Evolutionary conservation across 2,888 invertebrate species (phyloP), one percentile per base, ranked within the genome.

Genomic region (Odontothrips loti): DNA sequence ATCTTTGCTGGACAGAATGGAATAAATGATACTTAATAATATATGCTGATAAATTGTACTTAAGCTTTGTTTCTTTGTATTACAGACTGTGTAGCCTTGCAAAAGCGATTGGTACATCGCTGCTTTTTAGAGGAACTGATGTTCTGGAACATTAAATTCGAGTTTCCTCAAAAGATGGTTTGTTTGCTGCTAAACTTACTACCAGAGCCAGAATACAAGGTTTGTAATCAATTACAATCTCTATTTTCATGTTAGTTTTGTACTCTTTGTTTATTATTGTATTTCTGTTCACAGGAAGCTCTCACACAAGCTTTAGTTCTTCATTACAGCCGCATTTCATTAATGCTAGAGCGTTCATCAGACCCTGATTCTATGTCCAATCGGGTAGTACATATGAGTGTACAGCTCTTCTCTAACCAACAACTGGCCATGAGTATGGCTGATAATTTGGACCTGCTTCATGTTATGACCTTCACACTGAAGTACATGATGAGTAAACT

Each of bases 81-180:
- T 84, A 79, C 82, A 87, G 90, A 95, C 87, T 91, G 95, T 85
- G 93, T 94, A 1, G 94, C 95, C 0, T 87, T 96, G 81, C 93
- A 94, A 85, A 93, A 94, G 84, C 91, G 92, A 48, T 89, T 97
- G 68, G 91, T 92, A 51, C 96, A 97, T 88, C 92, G 91, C 84
- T 96, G 95, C 0, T 91, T 97, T 83, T 89, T 97, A 29, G 98
- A 98, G 87, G 99, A 99, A 89, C 91, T 99, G 84, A 95, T 98
- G 84, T 98, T 99, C 89, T 99, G 99, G 98, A 97, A 96, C 34
- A 96, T 98, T 83, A 96, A 96, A 87, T 97, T 95, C 88, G 97
- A 98, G 88, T 99, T 98, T 89, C 98, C 98, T 0, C 97, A 98
- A 89, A 97, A 96, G 87, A 91, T 99, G 82, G 98, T 98, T 81